These are phyloP conservation scores for Lophochroa leadbeateri DNA, from an alignment of 2,113 vertebrate species.

Conservation along the genomic window DNA sequence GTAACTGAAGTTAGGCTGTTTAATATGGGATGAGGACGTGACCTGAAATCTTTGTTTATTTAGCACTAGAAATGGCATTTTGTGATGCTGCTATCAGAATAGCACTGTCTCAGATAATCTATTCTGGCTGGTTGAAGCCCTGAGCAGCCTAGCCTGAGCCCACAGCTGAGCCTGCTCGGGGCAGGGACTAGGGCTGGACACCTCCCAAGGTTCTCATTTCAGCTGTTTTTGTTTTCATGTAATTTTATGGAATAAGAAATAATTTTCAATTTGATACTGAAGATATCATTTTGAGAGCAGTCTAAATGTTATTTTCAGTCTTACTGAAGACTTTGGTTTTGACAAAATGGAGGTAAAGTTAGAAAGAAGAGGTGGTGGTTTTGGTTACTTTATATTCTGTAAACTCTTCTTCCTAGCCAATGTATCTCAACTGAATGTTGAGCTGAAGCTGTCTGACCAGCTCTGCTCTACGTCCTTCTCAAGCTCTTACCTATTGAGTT, in stretches of 20 bases:
- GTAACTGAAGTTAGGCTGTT: not conserved
- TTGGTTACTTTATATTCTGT: not conserved
- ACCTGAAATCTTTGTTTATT: not conserved
- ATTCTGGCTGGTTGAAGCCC: not conserved
- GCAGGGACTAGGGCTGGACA: not conserved
- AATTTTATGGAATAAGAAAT: not conserved
- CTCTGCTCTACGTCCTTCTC: not conserved
- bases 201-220: not conserved
- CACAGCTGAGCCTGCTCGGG: not conserved
- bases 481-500: not conserved
- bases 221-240: not conserved
- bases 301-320: not conserved
- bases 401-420: not conserved
- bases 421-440: not conserved
- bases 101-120: not conserved
- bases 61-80: not conserved
- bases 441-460: not conserved
- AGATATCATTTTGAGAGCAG: not conserved
- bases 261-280: not conserved
- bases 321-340: not conserved
- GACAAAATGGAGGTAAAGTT: not conserved
- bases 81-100: not conserved
- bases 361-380: not conserved
- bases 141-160: not conserved
- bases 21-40: not conserved